phyloP scores from a whole-genome alignment of 2,888 invertebrate species.

The Ethmia dodecea region DNA sequence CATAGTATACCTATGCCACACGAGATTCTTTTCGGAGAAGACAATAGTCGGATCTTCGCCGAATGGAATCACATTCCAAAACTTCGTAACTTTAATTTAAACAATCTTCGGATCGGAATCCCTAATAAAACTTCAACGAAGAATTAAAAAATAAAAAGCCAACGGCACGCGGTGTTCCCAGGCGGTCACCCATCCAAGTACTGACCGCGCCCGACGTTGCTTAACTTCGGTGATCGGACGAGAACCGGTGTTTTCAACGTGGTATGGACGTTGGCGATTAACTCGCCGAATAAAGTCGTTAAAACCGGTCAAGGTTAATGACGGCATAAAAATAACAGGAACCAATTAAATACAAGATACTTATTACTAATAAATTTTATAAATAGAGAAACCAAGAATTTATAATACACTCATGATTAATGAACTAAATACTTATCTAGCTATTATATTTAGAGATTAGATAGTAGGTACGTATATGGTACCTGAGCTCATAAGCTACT shows the following conservation, averaged over 20 bases:
- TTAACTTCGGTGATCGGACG: constrained; percentile 74
- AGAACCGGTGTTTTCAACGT: constrained; percentile 69
- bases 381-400: too few species aligned
- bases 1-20: not conserved
- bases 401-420: too few species aligned
- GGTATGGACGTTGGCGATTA: constrained; percentile 55
- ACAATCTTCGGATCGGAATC: not conserved
- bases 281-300: too few species aligned
- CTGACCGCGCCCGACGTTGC: constrained; percentile 69
- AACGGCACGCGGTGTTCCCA: constrained; percentile 63
- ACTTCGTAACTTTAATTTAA: not conserved
- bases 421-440: too few species aligned
- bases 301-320: too few species aligned
- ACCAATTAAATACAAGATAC: too few species aligned
- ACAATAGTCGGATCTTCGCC: not conserved
- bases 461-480: too few species aligned
- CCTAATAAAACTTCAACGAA: not conserved
- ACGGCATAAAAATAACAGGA: too few species aligned
- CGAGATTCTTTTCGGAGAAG: not conserved
- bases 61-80: not conserved
- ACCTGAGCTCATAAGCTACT: too few species aligned
- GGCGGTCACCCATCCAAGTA: constrained; percentile 73
- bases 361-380: too few species aligned
- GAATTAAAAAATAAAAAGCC: constrained; percentile 33
- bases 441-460: too few species aligned